A percentile compares a stretch with the other conserved stretches of the same genome.
Conservation (phyloP, 2,888 invertebrate species). For the Ditula angustiorana region DNA sequence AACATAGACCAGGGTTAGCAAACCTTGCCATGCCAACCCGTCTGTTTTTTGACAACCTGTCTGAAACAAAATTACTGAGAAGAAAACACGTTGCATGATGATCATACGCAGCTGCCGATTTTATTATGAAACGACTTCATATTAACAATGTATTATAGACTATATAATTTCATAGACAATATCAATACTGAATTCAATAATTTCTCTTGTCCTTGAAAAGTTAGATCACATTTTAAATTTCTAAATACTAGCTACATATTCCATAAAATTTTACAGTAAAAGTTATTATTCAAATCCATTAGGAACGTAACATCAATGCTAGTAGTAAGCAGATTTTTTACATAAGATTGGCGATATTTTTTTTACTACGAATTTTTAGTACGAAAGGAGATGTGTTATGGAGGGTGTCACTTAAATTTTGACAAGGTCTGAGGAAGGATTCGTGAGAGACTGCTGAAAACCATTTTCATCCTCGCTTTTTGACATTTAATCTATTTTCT, state of each 20-base stretch:
- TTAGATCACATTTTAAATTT: constrained; percentile 27
- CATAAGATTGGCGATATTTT: no score
- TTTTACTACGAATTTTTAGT: no score
- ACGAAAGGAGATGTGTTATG: no score
- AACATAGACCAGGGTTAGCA: no score
- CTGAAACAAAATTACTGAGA: background rate
- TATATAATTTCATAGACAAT: constrained; percentile 37
- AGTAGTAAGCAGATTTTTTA: background rate
- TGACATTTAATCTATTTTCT: no score
- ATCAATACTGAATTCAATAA: constrained; percentile 34
- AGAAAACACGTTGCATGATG: background rate
- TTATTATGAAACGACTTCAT: constrained; percentile 28
- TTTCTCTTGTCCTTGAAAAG: constrained; percentile 19
- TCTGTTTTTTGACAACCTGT: no score
- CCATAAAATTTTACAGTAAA: background rate
- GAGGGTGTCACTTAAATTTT: no score
- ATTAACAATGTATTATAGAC: constrained; percentile 26
- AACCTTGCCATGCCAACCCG: no score
- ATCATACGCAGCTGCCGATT: constrained; percentile 26
- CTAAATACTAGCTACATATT: constrained; percentile 10
- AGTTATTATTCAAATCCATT: background rate
- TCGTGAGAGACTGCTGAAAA: no score
- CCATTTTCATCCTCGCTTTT: no score
- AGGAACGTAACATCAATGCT: background rate
- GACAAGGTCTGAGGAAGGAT: no score